These are phyloP conservation scores for Intellagama lesueurii DNA, from an alignment of 2,797 vertebrate genomes.

Conservation along the genomic window DNA sequence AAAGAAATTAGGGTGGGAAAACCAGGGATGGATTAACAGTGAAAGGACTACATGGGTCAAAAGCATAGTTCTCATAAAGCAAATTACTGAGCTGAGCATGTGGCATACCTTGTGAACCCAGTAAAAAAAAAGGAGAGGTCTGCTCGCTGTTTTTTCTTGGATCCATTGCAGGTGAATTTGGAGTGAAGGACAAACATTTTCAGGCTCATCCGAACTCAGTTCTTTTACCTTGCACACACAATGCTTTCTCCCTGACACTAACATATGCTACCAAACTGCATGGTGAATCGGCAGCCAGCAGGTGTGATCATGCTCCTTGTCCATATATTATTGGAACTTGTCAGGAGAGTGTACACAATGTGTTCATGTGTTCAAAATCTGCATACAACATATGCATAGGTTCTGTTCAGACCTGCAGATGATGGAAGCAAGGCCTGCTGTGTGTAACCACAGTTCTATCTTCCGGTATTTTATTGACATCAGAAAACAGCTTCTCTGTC, in stretches of 20 bases:
- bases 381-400: not conserved
- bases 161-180: not conserved
- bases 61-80: too few species aligned
- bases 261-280: not conserved
- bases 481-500: not conserved
- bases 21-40: not conserved
- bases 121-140: not conserved
- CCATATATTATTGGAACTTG: not conserved
- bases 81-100: not conserved
- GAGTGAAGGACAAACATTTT: not conserved
- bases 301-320: not conserved
- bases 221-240: not conserved
- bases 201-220: not conserved
- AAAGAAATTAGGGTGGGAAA: not conserved
- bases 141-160: not conserved
- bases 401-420: not conserved
- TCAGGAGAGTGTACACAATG: not conserved
- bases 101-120: not conserved
- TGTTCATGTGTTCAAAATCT: not conserved
- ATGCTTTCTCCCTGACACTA: not conserved
- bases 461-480: not conserved
- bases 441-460: not conserved
- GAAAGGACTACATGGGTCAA: not conserved
- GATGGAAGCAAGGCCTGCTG: not conserved
- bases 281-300: not conserved